Conservation (phyloP, 2,888 invertebrate genomes). For the Phlogophora meticulosa region DNA sequence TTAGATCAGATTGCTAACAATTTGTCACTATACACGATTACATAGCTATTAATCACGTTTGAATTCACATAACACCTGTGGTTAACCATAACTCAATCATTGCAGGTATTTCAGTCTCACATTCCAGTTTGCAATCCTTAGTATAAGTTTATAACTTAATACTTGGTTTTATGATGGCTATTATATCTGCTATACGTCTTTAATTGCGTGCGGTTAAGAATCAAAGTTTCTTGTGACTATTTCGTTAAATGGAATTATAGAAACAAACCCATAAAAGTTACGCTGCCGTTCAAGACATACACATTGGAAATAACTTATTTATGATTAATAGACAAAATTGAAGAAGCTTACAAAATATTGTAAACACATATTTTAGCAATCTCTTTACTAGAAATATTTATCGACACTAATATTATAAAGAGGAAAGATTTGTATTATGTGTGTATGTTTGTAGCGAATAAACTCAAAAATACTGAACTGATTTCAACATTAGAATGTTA, state of each 20-base stretch:
- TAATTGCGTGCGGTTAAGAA: not conserved
- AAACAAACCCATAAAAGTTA: not conserved
- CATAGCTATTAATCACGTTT: constrained; percentile 34
- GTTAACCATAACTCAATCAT: constrained; percentile 52
- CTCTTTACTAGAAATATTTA: too few species aligned
- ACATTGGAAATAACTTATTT: not conserved
- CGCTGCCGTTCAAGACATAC: not conserved
- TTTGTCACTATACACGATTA: not conserved
- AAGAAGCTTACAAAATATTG: not conserved
- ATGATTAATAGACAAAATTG: not conserved
- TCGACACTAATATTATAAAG: too few species aligned
- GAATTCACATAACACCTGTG: constrained; percentile 39
- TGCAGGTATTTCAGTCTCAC: constrained; percentile 34
- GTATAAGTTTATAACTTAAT: constrained; percentile 35
- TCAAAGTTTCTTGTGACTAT: not conserved
- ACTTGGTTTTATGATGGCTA: not conserved
- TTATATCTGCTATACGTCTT: not conserved
- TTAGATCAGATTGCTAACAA: not conserved
- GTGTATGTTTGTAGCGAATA: too few species aligned
- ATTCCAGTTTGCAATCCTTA: constrained; percentile 38
- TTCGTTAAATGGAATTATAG: not conserved
- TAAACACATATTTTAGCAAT: not conserved
- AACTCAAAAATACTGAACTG: too few species aligned
- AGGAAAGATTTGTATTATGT: too few species aligned
- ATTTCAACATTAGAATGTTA: too few species aligned